These are phyloP conservation scores for Anthonomus grandis DNA, from an alignment of 1,140 invertebrate species.

Conservation along the genomic window DNA sequence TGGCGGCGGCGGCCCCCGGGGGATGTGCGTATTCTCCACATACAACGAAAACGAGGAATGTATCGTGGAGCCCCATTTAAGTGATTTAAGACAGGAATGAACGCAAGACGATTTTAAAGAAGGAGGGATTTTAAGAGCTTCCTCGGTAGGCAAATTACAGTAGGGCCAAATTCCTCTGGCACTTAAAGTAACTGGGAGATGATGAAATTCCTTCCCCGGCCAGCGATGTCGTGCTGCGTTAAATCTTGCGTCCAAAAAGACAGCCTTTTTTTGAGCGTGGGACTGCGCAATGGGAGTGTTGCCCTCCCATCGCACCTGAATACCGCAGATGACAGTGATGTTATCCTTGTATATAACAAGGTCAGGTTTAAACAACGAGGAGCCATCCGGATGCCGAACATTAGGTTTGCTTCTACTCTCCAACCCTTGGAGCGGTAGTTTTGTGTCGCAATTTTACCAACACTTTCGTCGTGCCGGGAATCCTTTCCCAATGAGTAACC, in stretches of 20 bases:
- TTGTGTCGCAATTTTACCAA: slow-evolving; percentile 1
- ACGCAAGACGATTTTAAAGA: no score
- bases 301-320: neutral
- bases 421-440: neutral
- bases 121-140: no score
- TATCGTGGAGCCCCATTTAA: no score
- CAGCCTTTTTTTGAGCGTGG: neutral
- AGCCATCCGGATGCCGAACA: neutral
- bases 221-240: neutral
- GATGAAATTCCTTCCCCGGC: neutral
- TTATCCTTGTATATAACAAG: neutral
- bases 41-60: no score
- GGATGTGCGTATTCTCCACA: no score
- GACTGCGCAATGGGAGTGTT: neutral
- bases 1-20: no score
- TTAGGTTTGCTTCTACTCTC: slow-evolving; percentile 10
- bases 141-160: neutral
- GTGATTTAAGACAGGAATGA: no score
- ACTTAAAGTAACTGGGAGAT: neutral
- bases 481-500: slow-evolving; percentile 13
- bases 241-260: neutral
- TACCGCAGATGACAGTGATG: neutral
- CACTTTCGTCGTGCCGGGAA: slow-evolving; percentile 20
- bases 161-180: neutral
- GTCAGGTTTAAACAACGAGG: slow-evolving; percentile 20